These are phyloP conservation scores for Ophiodon elongatus DNA, from an alignment of 2,113 vertebrate genomes.

Conservation along the genomic window DNA sequence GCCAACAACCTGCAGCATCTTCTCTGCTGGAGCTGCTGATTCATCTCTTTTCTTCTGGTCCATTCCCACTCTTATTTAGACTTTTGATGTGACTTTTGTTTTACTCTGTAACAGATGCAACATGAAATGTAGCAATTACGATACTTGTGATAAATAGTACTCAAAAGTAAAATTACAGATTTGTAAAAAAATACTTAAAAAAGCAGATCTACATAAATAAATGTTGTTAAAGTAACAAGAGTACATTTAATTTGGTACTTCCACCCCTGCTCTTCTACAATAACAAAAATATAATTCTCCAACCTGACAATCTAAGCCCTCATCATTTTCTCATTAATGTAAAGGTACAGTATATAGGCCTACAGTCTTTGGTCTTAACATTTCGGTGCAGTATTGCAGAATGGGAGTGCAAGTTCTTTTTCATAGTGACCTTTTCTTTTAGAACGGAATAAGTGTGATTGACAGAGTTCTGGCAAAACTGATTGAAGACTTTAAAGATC, in stretches of 20 bases:
- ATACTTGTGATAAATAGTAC: not conserved
- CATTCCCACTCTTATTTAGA: too few species aligned
- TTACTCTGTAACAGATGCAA: not conserved
- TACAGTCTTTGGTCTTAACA: too few species aligned
- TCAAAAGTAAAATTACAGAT: not conserved
- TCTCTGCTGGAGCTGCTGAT: too few species aligned
- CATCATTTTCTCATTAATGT: not conserved
- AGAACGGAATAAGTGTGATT: not conserved
- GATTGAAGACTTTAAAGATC: not conserved
- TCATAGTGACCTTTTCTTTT: not conserved
- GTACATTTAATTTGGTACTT: not conserved
- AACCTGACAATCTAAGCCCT: not conserved
- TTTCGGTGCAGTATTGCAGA: not conserved
- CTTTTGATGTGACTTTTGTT: not conserved
- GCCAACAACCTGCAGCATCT: too few species aligned
- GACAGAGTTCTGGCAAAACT: constrained; percentile 6
- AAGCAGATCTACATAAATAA: not conserved
- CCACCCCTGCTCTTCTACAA: not conserved
- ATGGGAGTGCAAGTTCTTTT: not conserved
- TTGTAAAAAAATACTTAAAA: too few species aligned
- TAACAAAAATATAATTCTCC: not conserved
- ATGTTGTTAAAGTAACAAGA: not conserved
- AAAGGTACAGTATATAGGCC: not conserved
- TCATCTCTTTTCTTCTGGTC: too few species aligned
- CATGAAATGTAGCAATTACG: too few species aligned